Evolutionary conservation across 2,797 vertebrate species (phyloP), one percentile per base, ranked within the genome.

Genomic region (Enteromius argenteus): DNA sequence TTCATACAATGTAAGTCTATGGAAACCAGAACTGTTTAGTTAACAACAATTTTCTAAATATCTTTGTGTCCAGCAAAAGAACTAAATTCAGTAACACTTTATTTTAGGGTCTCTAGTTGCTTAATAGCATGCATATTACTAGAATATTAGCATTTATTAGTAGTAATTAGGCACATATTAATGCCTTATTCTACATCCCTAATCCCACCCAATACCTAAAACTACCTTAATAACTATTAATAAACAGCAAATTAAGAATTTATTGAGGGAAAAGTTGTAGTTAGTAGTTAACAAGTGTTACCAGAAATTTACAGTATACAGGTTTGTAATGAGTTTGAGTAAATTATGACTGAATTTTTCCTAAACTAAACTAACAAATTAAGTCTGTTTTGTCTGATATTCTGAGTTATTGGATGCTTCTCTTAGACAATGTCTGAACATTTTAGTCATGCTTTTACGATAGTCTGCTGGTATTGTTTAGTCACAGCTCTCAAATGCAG

Each of bases 401-500:
- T n/a, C 1, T 0, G 66, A n/a, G 35, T n/a, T 68, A 11, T 39
- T 68, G n/a, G 35, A 6, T 69, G 35, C 2, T 15, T 30, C 14
- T 71, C 8, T 72, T 30, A 39, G 68, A 46, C 37, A 42, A 30
- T 27, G 37, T 71, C n/a, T 46, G 68, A 71, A 46, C 3, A 9
- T 27, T 46, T 72, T 49, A 30, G 23, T 32, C 27, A 73, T 49
- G 23, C 3, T 73, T 19, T 13, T n/a, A 11, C 46, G 46, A 14
- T n/a, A n/a, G 49, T n/a, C 30, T n/a, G 21, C 19, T 21, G 51
- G 19, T 7, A 21, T 35, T 74, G 27, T 19, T 74, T 7, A 37
- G 49, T 74, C 46, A 74, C 72, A 14, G 49, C 71, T n/a, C 27
- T 72, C 42, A 49, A 27, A 72, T 13, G 27, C 46, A 51, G 46